Evolutionary conservation across 2,113 vertebrate species (phyloP), one percentile per base, ranked within the genome.

Genomic region (Corynorhinus townsendii): DNA sequence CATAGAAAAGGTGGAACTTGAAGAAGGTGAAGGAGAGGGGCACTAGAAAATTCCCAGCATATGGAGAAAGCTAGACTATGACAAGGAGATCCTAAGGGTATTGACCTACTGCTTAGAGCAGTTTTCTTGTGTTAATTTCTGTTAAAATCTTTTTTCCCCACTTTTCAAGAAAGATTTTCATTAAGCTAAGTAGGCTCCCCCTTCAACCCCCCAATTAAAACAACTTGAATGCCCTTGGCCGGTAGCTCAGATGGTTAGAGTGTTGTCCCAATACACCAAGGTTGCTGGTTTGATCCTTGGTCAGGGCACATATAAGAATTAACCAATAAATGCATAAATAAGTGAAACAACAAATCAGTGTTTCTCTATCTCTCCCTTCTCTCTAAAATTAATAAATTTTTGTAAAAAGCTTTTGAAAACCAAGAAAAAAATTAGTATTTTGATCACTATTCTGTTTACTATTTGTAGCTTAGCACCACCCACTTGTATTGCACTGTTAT

Each of bases 321-420:
- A 68, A 68, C 15, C 64, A 68, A 68, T 68, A 12, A 64, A 64
- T 30, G 62, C 62, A 64, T 64, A 64, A 64, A 64, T 64, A 68
- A 68, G 30, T 68, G 64, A 7, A n/a, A 68, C 64, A 68, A n/a
- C 64, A 68, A 68, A n/a, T n/a, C 16, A 33, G 1, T n/a, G 15
- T 68, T n/a, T n/a, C 64, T 68, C 64, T 33, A 14, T 68, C 30
- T 33, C 30, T 66, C 64, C 33, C 33, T 68, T 68, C 64, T 68
- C 64, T 68, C 64, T 68, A 68, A 68, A 68, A 68, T 68, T 33
- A 68, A 19, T n/a, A 8, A 68, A n/a, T 68, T 62, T 62, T 62
- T 62, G 26, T 28, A 62, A n/a, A 68, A 68, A 92, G 62, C 59
- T 88, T 90, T 80, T 88, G 49, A 95, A 93, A 90, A 72, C 20